Evolutionary conservation across 1,140 invertebrate species (phyloP).

Genomic region (Drosophila equinoxialis): DNA sequence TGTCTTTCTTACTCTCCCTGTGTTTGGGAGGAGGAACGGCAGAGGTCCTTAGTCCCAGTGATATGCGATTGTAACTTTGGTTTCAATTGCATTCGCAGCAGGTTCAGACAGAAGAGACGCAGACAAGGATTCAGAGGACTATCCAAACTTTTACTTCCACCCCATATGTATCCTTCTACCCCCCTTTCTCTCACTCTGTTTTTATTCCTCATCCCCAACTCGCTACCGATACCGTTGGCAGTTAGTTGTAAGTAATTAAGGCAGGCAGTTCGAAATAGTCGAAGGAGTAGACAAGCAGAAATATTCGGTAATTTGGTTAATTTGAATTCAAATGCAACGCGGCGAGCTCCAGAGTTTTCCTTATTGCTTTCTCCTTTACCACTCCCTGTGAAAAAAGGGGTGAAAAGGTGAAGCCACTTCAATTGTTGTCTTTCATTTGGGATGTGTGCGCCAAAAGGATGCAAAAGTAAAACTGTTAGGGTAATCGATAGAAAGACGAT

Average conservation of each 20-base stretch:
- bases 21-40: conserved; percentile 16
- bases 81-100: conserved; percentile 56
- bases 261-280: conserved; percentile 22
- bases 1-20: neutral
- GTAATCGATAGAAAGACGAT: conserved; percentile 6
- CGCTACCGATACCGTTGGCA: conserved; percentile 10
- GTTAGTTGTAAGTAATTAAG: conserved; percentile 73
- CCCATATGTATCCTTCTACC: neutral
- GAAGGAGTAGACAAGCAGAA: conserved; percentile 31
- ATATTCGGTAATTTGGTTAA: conserved; percentile 72
- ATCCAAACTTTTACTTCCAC: conserved; percentile 49
- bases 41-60: conserved; percentile 26
- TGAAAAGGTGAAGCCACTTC: neutral
- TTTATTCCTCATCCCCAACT: neutral
- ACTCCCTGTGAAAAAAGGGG: neutral
- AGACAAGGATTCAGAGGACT: conserved; percentile 16
- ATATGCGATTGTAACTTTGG: conserved; percentile 58
- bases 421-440: conserved; percentile 5
- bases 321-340: conserved; percentile 59
- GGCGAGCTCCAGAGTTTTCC: conserved; percentile 20
- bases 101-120: neutral
- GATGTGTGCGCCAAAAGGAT: neutral
- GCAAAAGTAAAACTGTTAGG: neutral
- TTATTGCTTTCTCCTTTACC: neutral
- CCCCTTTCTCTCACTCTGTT: neutral